Conservation (phyloP, 92 coral and sea anemone genomes). For the Parazoanthus atlanticus region DNA sequence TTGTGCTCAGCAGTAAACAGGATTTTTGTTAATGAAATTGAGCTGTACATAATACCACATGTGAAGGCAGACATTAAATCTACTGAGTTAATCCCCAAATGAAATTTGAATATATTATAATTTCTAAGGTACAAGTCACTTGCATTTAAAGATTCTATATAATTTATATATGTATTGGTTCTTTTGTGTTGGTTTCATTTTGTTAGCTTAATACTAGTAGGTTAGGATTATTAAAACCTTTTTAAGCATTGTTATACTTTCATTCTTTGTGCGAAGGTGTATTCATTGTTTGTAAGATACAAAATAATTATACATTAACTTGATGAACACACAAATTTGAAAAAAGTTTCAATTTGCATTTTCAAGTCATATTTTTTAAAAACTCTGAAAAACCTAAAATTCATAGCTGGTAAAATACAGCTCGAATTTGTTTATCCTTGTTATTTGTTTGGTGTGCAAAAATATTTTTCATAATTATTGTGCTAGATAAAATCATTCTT, state of each 20-base stretch:
- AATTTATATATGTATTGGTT: no score
- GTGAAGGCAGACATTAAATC: background rate
- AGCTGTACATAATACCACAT: background rate
- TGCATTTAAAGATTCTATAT: no score
- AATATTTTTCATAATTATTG: no score
- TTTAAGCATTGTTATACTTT: background rate
- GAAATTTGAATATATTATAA: no score
- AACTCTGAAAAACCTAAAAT: background rate
- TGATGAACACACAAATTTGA: background rate
- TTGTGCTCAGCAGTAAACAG: background rate
- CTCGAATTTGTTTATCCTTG: background rate
- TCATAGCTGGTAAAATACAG: background rate
- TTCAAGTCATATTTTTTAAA: no score
- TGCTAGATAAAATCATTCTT: no score
- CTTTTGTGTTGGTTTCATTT: background rate
- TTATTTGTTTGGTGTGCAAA: background rate
- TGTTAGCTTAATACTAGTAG: background rate
- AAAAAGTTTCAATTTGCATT: background rate
- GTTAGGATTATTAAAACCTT: no score
- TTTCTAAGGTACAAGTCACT: no score
- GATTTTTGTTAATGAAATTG: background rate
- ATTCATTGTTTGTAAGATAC: background rate
- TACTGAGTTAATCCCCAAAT: background rate
- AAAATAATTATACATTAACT: no score
- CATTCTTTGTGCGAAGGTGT: no score